A percentile compares a stretch with the other conserved stretches of the same genome.
Conservation (phyloP, 2,888 invertebrate genomes). For the Platynereis dumerilii region DNA sequence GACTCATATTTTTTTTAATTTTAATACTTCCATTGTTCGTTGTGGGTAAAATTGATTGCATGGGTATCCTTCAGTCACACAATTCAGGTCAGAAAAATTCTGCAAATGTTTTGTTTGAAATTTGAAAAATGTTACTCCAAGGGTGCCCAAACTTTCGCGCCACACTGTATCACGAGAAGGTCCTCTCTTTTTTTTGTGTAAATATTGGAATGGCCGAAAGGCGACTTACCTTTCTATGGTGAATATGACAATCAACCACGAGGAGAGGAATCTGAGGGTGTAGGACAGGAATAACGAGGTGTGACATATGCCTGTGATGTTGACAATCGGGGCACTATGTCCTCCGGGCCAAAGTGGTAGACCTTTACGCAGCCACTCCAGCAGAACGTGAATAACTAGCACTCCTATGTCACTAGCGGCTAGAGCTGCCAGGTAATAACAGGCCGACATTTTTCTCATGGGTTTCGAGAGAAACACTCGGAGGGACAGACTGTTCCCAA, state of each 20-base stretch:
- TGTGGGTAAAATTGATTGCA: too few species aligned
- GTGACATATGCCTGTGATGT: constrained; percentile 64
- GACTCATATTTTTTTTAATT: too few species aligned
- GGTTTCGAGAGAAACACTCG: constrained; percentile 77
- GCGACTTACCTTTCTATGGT: constrained; percentile 44
- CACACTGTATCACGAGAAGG: too few species aligned
- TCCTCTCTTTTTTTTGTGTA: too few species aligned
- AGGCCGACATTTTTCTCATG: constrained; percentile 73
- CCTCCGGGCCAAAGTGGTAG: constrained; percentile 42
- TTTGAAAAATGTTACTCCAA: too few species aligned
- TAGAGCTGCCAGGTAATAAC: constrained; percentile 79
- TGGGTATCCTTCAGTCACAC: too few species aligned
- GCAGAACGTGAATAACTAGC: constrained; percentile 68
- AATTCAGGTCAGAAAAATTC: too few species aligned
- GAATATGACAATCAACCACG: constrained; percentile 56
- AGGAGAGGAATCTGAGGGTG: constrained; percentile 52
- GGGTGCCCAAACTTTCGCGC: too few species aligned
- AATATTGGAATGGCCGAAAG: too few species aligned
- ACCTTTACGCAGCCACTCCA: constrained; percentile 55
- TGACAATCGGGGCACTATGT: constrained; percentile 41
- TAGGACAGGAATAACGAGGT: constrained; percentile 73
- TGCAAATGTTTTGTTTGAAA: too few species aligned
- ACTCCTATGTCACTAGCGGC: constrained; percentile 79
- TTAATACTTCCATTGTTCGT: too few species aligned
- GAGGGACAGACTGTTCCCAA: constrained; percentile 29